phyloP scores from a whole-genome alignment of 2,113 vertebrate genomes.

The Petaurus breviceps region DNA sequence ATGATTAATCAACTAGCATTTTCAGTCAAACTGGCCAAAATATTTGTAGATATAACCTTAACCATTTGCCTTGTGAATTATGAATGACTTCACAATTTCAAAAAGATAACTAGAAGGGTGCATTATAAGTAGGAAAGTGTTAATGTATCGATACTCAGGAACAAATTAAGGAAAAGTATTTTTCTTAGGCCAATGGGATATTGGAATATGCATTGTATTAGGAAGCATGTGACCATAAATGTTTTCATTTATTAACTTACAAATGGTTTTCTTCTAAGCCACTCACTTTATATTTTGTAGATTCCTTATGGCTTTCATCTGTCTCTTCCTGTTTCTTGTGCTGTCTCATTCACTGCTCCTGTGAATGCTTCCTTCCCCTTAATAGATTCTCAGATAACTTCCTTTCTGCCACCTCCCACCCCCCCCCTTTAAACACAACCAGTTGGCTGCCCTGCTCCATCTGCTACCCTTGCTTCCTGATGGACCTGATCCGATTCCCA shows the following conservation, averaged over 20 bases:
- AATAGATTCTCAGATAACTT: background rate
- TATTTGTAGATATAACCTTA: background rate
- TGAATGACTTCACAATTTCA: background rate
- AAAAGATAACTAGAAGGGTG: background rate
- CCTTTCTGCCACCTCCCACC: background rate
- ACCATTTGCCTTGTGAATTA: background rate
- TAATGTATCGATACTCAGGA: background rate
- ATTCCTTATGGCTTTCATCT: slow-evolving; percentile 1
- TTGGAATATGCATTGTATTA: background rate
- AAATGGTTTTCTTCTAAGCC: background rate
- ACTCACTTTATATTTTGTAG: background rate
- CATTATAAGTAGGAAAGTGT: background rate
- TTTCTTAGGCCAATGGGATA: background rate
- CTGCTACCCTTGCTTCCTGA: background rate
- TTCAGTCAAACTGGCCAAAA: background rate
- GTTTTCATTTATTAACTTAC: background rate
- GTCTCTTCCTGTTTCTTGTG: background rate
- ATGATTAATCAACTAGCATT: background rate
- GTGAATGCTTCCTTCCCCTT: background rate
- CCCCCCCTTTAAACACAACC: background rate
- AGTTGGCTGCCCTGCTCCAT: background rate
- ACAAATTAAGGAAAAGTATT: slow-evolving; percentile 18
- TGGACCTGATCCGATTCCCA: background rate
- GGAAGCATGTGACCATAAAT: background rate
- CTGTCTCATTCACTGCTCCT: background rate